Evolutionary conservation across 2,888 invertebrate species (phyloP).

Genomic region (Cecidostiba fungosa): DNA sequence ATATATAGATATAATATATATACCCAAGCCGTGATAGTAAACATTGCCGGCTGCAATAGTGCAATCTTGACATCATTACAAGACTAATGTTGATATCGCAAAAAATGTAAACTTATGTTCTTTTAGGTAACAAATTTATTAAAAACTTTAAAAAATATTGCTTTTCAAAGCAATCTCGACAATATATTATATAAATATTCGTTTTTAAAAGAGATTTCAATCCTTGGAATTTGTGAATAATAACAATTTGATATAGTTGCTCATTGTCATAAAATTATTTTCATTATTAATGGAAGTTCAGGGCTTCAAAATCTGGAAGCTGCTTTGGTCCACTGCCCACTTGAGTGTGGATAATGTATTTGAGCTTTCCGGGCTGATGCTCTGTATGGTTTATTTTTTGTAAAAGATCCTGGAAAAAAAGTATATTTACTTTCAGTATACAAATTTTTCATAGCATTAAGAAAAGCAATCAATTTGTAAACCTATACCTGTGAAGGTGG

Average conservation of each 20-base stretch:
- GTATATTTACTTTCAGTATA: constrained; percentile 21
- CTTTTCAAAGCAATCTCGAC: not conserved
- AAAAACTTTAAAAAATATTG: constrained; percentile 23
- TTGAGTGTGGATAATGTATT: constrained; percentile 92
- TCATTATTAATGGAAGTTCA: not conserved
- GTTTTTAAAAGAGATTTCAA: not conserved
- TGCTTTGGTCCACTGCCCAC: constrained; percentile 90
- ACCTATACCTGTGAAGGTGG: constrained; percentile 72
- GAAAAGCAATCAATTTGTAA: constrained; percentile 63
- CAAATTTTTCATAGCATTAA: constrained; percentile 24
- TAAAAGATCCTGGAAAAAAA: constrained; percentile 70
- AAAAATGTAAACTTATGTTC: not conserved
- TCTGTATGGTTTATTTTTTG: constrained; percentile 77
- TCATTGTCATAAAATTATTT: not conserved
- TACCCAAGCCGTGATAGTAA: not conserved
- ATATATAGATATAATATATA: not conserved
- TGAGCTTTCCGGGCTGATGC: constrained; percentile 83
- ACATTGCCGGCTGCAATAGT: not conserved
- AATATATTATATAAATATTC: not conserved
- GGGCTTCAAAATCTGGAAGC: constrained; percentile 79
- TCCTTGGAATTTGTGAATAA: not conserved
- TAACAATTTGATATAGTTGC: not conserved
- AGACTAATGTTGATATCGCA: too few species aligned
- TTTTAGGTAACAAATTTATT: constrained; percentile 26
- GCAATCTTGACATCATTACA: not conserved